A percentile compares a stretch with the other conserved stretches of the same genome.
phyloP scores from a whole-genome alignment of 2,888 invertebrate species.

The Galeopsomyia nigrocyanea region DNA sequence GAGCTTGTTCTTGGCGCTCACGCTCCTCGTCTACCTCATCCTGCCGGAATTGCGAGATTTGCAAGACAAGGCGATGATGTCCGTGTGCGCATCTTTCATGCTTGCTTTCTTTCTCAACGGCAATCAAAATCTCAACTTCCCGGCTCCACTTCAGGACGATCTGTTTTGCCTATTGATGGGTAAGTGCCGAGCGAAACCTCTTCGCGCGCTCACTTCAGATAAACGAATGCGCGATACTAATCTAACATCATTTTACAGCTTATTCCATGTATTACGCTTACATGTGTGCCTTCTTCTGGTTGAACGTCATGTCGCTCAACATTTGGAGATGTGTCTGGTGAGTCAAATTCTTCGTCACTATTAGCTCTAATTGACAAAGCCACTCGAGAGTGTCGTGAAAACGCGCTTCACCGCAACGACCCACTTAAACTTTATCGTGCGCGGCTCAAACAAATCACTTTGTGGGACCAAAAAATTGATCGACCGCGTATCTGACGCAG shows the following conservation, averaged over 20 bases:
- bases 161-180: slow-evolving; percentile 36
- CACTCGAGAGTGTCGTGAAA: too few relatives aligned
- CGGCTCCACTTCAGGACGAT: slow-evolving; percentile 57
- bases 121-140: slow-evolving; percentile 71
- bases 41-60: slow-evolving; percentile 76
- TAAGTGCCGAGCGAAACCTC: neutral
- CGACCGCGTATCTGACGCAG: too few relatives aligned
- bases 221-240: neutral
- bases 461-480: too few relatives aligned
- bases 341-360: slow-evolving; percentile 64
- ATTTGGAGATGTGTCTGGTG: slow-evolving; percentile 77
- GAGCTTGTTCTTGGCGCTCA: slow-evolving; percentile 73
- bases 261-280: slow-evolving; percentile 75
- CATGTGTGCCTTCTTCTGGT: slow-evolving; percentile 80
- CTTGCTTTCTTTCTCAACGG: slow-evolving; percentile 74
- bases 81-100: slow-evolving; percentile 74
- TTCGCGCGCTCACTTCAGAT: too few relatives aligned
- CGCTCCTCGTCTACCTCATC: slow-evolving; percentile 74
- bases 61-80: slow-evolving; percentile 77
- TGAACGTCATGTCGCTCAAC: slow-evolving; percentile 78
- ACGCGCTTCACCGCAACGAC: too few relatives aligned
- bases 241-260: slow-evolving; percentile 65
- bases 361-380: too few relatives aligned
- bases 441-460: too few relatives aligned
- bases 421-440: too few relatives aligned